Evolutionary conservation across 2,888 invertebrate species (phyloP), one percentile per base, ranked within the genome.

Genomic region (Gryllus longicercus): DNA sequence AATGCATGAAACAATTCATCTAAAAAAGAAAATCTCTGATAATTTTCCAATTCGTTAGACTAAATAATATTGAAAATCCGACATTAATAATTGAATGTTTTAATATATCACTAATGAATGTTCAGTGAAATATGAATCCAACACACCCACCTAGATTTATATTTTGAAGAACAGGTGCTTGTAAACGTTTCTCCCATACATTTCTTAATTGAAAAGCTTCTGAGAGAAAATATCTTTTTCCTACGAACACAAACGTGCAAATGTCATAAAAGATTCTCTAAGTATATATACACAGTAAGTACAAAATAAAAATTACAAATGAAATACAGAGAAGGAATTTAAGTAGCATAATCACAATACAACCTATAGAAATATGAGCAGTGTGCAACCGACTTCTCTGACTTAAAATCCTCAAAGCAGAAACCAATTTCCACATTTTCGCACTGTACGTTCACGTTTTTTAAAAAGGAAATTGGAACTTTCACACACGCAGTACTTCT

Each of bases 131-230:
- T 11, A 3, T 50, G 50, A 3, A 76, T 50, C 51, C 77, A 51
- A n/a, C 14, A 74, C 50, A 80, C 80, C 82, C 83, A 86, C 86
- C 85, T 75, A 85, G 76, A 78, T 93, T 92, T 51, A 95, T 88
- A 86, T 90, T 90, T 82, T 89, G 87, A 75, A 95, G 85, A 63
- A 94, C 84, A 4, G 93, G 89, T 16, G 91, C 89, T 21, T 91
- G 87, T 74, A 92, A 87, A 82, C 94, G 88, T 75, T 88, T 87
- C 82, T 91, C 89, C 95, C 95, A 96, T 81, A 90, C 90, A 82
- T 93, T 91, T 76, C 89, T 88, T 85, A 95, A 95, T 83, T 90
- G 89, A 85, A 94, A 95, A 21, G 92, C 90, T 83, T 92, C 91
- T 0, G 94, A 92, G 74, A 95, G 86, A 86, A 93, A 93, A 50